phyloP scores from a whole-genome alignment of 2,888 invertebrate genomes.

The Argynnis bischoffii region DNA sequence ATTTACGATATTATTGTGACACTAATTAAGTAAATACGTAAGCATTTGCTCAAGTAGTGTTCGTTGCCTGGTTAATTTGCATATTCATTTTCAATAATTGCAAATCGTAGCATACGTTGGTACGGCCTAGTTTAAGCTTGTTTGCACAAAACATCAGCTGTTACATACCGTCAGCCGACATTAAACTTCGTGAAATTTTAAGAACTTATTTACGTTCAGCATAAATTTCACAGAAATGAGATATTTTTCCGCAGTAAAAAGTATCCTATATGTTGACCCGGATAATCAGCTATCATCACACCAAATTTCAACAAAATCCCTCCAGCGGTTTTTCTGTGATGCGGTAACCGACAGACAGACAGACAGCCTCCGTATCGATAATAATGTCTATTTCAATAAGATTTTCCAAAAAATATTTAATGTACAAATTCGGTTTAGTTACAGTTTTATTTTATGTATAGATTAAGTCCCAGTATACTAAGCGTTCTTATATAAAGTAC shows the following conservation, averaged over 20 bases:
- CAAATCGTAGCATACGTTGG: constrained; percentile 39
- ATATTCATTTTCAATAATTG: constrained; percentile 23
- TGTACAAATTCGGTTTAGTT: too few relatives aligned
- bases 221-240: too few relatives aligned
- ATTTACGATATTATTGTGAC: neutral
- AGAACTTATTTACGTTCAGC: neutral
- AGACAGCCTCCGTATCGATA: too few relatives aligned
- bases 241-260: too few relatives aligned
- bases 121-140: constrained; percentile 57
- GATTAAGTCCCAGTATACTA: constrained; percentile 10
- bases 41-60: constrained; percentile 2
- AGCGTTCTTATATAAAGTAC: constrained; percentile 28
- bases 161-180: neutral
- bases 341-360: too few relatives aligned
- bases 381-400: too few relatives aligned
- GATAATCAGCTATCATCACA: too few relatives aligned
- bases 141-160: constrained; percentile 59
- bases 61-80: constrained; percentile 35
- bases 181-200: constrained; percentile 28
- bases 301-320: neutral
- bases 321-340: neutral
- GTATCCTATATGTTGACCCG: too few relatives aligned
- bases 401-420: too few relatives aligned
- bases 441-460: too few relatives aligned
- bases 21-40: constrained; percentile 1